A percentile compares a stretch with the other conserved stretches of the same genome.
phyloP scores from a whole-genome alignment of 2,888 invertebrate genomes.

The Drosophila kuntzei region DNA sequence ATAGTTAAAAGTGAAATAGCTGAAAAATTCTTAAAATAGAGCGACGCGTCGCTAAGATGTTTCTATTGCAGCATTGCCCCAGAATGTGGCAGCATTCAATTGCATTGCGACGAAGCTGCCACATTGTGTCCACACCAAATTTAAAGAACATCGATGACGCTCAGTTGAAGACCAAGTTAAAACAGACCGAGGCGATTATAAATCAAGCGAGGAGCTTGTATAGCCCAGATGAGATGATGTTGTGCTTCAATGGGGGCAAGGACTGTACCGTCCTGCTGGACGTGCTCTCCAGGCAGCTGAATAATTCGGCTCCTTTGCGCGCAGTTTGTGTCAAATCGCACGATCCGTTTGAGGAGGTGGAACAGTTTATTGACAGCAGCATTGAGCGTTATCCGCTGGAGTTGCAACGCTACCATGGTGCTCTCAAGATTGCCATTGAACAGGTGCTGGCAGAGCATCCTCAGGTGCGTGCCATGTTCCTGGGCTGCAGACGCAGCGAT shows the following conservation, averaged over 20 bases:
- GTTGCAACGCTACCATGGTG: conserved; percentile 88
- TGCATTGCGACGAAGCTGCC: conserved; percentile 1
- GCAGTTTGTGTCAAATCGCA: conserved; percentile 42
- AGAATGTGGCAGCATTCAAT: conserved; percentile 3
- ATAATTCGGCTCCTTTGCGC: conserved; percentile 4
- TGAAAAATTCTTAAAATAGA: background rate
- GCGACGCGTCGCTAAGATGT: background rate
- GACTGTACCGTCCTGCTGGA: conserved; percentile 94
- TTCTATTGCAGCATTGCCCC: conserved; percentile 1
- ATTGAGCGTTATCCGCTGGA: conserved; percentile 88
- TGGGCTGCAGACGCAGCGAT: conserved; percentile 96
- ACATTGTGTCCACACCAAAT: background rate
- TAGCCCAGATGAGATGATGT: conserved; percentile 89
- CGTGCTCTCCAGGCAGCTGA: conserved; percentile 36
- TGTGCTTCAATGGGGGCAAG: conserved; percentile 99
- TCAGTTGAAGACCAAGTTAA: conserved; percentile 16
- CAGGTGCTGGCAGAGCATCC: conserved; percentile 87
- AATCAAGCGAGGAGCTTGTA: conserved; percentile 22
- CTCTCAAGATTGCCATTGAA: conserved; percentile 90
- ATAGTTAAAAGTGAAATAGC: background rate
- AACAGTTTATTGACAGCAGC: conserved; percentile 42
- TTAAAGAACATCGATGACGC: background rate
- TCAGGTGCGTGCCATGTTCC: conserved; percentile 91
- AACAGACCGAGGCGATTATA: conserved; percentile 24
- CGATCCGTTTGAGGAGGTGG: conserved; percentile 58